These are phyloP conservation scores for Panthera tigris DNA, from an alignment of 2,113 vertebrate genomes.

Conservation along the genomic window DNA sequence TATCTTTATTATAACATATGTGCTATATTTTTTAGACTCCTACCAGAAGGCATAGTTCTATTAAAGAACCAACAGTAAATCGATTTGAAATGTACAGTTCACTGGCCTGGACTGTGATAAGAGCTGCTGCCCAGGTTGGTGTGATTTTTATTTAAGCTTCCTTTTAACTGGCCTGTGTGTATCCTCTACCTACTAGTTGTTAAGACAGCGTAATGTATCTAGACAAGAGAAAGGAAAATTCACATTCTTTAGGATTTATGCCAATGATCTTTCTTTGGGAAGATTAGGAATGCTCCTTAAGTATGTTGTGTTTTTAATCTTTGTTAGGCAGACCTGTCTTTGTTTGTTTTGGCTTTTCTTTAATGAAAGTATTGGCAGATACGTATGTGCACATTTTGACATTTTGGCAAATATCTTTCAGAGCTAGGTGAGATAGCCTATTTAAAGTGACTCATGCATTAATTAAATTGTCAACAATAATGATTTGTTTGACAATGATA, in stretches of 20 bases:
- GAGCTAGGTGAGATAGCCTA: constrained; percentile 56
- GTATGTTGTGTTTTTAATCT: constrained; percentile 67
- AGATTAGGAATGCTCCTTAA: constrained; percentile 37
- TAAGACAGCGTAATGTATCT: not conserved
- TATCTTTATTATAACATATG: constrained; percentile 17
- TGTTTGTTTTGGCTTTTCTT: constrained; percentile 69
- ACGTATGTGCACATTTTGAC: constrained; percentile 51
- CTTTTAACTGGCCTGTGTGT: not conserved
- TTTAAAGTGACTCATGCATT: constrained; percentile 72
- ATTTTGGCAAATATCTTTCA: constrained; percentile 57
- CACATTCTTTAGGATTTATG: constrained; percentile 55
- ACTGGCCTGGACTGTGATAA: constrained; percentile 88
- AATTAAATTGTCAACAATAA: constrained; percentile 76
- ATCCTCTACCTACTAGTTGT: not conserved
- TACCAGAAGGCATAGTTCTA: constrained; percentile 33
- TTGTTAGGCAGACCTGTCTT: constrained; percentile 45
- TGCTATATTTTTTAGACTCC: constrained; percentile 73
- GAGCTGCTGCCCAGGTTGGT: constrained; percentile 89
- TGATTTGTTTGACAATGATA: constrained; percentile 65
- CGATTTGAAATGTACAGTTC: constrained; percentile 73
- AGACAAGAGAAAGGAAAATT: constrained; percentile 30
- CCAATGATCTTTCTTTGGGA: constrained; percentile 30
- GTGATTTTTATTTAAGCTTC: not conserved
- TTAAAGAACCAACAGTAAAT: constrained; percentile 48
- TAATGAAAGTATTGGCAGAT: constrained; percentile 71